A percentile compares a stretch with the other conserved stretches of the same genome.
These are phyloP conservation scores for Nephrotoma flavescens DNA, from an alignment of 2,888 invertebrate species.

Conservation along the genomic window DNA sequence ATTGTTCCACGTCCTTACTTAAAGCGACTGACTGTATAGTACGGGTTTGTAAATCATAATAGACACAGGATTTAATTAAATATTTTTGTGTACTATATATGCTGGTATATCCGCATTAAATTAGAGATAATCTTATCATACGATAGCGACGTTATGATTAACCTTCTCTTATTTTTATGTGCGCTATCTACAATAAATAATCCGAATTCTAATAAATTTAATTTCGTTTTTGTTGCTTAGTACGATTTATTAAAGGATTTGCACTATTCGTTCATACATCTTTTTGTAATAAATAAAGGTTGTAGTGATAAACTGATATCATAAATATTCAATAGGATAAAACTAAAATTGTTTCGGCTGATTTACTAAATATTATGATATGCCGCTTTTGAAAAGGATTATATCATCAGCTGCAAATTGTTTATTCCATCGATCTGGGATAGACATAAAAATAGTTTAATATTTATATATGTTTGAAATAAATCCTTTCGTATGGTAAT, in stretches of 20 bases:
- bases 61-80: background rate
- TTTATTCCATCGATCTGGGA: background rate
- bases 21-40: background rate
- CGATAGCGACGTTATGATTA: no score
- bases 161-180: no score
- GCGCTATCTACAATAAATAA: no score
- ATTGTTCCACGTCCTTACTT: background rate
- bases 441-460: background rate
- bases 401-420: no score
- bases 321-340: background rate
- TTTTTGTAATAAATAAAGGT: background rate
- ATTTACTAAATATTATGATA: background rate
- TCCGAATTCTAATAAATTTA: no score
- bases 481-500: background rate
- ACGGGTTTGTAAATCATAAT: background rate
- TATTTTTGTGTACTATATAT: no score
- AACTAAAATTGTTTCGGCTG: background rate
- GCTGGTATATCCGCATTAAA: no score
- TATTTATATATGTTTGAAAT: background rate
- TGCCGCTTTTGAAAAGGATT: no score
- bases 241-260: no score
- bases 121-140: no score
- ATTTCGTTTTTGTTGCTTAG: no score
- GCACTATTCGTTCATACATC: background rate
- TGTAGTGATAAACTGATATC: background rate